Conservation (phyloP, 2,888 invertebrate species). For the Mantis religiosa region DNA sequence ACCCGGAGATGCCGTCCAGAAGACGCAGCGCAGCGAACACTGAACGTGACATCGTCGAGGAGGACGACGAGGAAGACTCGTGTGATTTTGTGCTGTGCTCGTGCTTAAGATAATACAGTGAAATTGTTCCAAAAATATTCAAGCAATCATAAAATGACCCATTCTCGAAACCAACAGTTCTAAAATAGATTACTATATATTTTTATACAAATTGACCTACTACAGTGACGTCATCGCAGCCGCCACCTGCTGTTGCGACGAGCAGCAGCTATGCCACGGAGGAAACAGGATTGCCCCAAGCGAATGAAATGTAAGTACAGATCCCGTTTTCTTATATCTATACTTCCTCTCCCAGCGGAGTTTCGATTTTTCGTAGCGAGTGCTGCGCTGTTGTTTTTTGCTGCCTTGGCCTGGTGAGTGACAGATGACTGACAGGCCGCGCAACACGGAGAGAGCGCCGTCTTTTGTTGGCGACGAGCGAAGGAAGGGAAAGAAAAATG, state of each 20-base stretch:
- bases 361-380: conserved; percentile 17
- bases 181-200: background rate
- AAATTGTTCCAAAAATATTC: background rate
- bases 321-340: background rate
- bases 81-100: background rate
- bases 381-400: conserved; percentile 15
- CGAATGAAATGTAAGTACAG: conserved; percentile 50
- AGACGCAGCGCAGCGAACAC: background rate
- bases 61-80: background rate
- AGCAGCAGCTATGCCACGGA: conserved; percentile 45
- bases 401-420: conserved; percentile 28
- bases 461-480: background rate
- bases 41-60: background rate
- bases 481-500: background rate
- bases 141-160: background rate
- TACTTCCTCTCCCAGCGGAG: background rate
- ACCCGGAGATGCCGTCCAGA: background rate
- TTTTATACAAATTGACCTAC: background rate
- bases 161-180: background rate
- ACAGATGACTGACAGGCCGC: conserved; percentile 25
- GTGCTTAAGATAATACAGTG: background rate
- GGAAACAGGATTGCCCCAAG: conserved; percentile 53
- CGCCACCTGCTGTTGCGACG: background rate
- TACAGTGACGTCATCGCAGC: conserved; percentile 7
- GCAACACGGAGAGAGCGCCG: background rate